These are phyloP conservation scores for Alfaro cultratus DNA, from an alignment of 2,797 vertebrate species.

Conservation along the genomic window DNA sequence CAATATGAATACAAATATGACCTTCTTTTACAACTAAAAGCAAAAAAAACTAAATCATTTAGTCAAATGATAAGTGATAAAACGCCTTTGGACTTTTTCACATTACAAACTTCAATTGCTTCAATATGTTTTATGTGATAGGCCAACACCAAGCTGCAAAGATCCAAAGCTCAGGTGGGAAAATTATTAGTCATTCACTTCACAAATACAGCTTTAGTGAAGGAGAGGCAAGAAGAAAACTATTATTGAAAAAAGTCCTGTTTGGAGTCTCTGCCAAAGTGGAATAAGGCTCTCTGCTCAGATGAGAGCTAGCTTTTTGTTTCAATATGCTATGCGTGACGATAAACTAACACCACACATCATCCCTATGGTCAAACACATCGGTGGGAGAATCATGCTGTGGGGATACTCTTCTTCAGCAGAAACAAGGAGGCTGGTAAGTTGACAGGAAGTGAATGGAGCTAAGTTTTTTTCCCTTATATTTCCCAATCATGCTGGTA, in stretches of 20 bases:
- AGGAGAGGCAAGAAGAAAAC: background rate
- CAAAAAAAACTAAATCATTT: background rate
- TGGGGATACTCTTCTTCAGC: background rate
- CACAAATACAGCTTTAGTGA: background rate
- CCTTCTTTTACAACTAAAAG: background rate
- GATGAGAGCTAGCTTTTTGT: background rate
- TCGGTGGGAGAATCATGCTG: background rate
- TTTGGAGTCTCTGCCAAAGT: background rate
- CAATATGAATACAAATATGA: slow-evolving; percentile 30
- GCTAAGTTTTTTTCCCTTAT: background rate
- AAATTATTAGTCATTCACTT: background rate
- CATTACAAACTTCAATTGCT: background rate
- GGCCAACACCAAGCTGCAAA: background rate
- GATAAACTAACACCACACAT: background rate
- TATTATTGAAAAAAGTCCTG: background rate
- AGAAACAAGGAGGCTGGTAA: background rate
- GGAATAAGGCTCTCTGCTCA: background rate
- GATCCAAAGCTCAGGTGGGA: background rate
- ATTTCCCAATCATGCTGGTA: background rate
- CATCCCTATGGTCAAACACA: background rate
- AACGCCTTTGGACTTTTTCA: background rate
- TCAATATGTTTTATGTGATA: background rate
- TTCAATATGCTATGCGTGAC: background rate
- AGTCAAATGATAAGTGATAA: background rate
- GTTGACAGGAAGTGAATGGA: background rate